Evolutionary conservation across 92 coral and sea anemone species (phyloP).

Genomic region (Actinostola sp.): DNA sequence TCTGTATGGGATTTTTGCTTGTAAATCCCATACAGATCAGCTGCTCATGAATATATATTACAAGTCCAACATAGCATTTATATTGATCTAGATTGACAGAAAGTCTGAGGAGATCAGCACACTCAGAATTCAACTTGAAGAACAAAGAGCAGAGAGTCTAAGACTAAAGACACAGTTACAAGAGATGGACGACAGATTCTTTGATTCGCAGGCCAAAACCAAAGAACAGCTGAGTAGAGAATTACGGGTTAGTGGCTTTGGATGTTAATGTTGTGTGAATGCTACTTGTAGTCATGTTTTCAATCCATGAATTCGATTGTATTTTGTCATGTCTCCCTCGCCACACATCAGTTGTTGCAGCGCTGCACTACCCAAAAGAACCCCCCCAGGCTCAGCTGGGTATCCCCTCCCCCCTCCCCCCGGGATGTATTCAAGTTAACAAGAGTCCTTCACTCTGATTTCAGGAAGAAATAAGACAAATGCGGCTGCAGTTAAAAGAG

Average conservation of each 20-base stretch:
- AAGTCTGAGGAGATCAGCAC: conserved; percentile 84
- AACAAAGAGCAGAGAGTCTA: conserved; percentile 88
- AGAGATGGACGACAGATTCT: conserved; percentile 98
- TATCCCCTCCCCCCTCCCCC: no score
- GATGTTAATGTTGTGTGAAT: background rate
- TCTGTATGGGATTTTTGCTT: no score
- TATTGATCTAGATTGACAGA: conserved; percentile 64
- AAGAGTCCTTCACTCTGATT: background rate
- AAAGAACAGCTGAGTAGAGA: conserved; percentile 94
- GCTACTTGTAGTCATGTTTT: no score
- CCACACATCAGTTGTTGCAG: no score
- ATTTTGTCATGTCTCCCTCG: no score
- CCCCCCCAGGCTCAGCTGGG: no score
- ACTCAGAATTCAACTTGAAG: conserved; percentile 85
- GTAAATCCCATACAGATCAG: no score
- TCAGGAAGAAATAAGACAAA: conserved; percentile 95
- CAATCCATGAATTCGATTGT: no score
- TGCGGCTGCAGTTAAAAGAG: conserved; percentile 85
- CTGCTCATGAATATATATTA: no score
- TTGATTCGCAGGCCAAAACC: conserved; percentile 93
- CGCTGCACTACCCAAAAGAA: no score
- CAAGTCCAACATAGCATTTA: background rate
- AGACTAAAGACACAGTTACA: conserved; percentile 90
- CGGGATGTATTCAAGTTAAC: no score
- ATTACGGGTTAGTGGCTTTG: conserved; percentile 66